Conservation (phyloP, 2,113 vertebrate species). For the Festucalex cinctus region DNA sequence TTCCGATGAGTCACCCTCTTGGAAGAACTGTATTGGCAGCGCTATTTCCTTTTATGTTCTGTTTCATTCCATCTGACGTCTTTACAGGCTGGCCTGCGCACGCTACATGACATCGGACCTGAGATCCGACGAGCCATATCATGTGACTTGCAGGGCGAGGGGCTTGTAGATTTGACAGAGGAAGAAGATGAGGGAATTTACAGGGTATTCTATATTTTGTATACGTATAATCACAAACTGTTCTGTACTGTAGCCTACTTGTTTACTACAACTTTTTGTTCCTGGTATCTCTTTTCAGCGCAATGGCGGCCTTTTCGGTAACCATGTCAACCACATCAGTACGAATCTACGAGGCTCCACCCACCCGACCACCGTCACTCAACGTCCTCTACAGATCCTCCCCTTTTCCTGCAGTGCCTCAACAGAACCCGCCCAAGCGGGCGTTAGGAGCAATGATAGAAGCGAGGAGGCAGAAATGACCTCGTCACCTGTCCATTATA, state of each 20-base stretch:
- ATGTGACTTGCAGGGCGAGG: constrained; percentile 96
- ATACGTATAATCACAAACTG: not conserved
- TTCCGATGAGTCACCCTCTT: not conserved
- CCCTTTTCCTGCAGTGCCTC: constrained; percentile 78
- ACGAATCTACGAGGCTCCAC: constrained; percentile 79
- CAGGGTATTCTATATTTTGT: constrained; percentile 77
- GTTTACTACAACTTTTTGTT: not conserved
- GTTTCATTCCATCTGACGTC: constrained; percentile 31
- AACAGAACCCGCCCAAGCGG: constrained; percentile 55
- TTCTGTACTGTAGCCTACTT: not conserved
- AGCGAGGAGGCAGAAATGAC: constrained; percentile 35
- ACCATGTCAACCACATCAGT: constrained; percentile 87
- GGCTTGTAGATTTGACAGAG: constrained; percentile 82
- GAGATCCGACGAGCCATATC: constrained; percentile 98
- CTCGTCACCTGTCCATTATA: constrained; percentile 79
- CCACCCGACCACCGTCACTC: constrained; percentile 88
- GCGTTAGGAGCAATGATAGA: constrained; percentile 18
- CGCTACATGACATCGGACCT: constrained; percentile 96
- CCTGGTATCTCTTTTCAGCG: constrained; percentile 73
- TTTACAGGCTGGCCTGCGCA: constrained; percentile 94
- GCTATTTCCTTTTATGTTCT: not conserved
- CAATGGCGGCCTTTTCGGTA: constrained; percentile 91
- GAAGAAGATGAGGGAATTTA: constrained; percentile 92
- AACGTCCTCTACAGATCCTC: constrained; percentile 91
- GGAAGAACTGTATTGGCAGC: too few relatives aligned